Conservation (phyloP, 2,888 invertebrate species). For the Iselma pallidipennis region DNA sequence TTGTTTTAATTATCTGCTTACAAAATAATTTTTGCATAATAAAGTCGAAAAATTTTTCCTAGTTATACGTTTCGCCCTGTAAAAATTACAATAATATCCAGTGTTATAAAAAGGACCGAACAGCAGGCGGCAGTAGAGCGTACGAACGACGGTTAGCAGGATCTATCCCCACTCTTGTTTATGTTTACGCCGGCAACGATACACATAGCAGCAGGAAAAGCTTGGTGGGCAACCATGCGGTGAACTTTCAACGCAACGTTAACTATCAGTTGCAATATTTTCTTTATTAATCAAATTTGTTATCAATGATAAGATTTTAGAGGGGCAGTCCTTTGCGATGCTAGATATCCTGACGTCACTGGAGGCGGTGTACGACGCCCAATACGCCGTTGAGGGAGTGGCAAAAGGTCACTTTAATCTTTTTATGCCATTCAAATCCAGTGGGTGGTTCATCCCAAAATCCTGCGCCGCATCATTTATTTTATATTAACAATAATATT, state of each 20-base stretch:
- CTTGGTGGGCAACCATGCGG: slow-evolving; percentile 31
- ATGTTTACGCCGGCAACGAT: slow-evolving; percentile 53
- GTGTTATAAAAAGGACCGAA: not conserved
- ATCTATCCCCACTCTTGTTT: slow-evolving; percentile 52
- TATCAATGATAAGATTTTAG: slow-evolving; percentile 45
- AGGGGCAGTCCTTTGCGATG: slow-evolving; percentile 51
- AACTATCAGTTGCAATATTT: slow-evolving; percentile 25
- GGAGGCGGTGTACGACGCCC: slow-evolving; percentile 54
- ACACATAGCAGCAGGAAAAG: slow-evolving; percentile 46
- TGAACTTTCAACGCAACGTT: slow-evolving; percentile 13
- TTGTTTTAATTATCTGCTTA: too few species aligned
- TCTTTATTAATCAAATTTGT: slow-evolving; percentile 37
- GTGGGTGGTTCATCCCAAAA: slow-evolving; percentile 53
- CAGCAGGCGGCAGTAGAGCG: slow-evolving; percentile 12
- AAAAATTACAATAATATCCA: not conserved
- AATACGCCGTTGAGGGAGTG: slow-evolving; percentile 56
- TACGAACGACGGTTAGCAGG: slow-evolving; percentile 18
- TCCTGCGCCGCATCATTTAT: slow-evolving; percentile 48
- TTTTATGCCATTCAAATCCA: slow-evolving; percentile 58
- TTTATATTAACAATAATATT: not conserved
- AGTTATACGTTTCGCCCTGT: not conserved
- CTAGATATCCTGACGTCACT: slow-evolving; percentile 54
- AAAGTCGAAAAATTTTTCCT: not conserved
- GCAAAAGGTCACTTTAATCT: slow-evolving; percentile 57
- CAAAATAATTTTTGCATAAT: not conserved